Conservation (phyloP, 2,888 invertebrate species). For the Drosophila mettleri region DNA sequence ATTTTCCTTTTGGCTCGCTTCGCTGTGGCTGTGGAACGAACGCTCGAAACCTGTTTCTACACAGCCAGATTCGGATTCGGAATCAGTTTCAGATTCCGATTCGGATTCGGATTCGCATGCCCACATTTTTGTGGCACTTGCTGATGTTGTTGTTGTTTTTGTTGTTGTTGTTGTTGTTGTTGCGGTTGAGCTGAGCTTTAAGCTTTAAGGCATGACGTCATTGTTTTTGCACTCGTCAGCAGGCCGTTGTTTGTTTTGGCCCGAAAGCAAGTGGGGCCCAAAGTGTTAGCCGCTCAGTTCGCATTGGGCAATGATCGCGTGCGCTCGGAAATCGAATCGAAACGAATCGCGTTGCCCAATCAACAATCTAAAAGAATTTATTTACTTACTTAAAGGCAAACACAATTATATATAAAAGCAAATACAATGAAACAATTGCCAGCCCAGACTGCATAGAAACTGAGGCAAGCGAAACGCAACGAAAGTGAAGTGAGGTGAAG, state of each 20-base stretch:
- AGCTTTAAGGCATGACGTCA: constrained; percentile 78
- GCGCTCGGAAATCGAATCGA: constrained; percentile 60
- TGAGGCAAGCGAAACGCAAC: constrained; percentile 38
- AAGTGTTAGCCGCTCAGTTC: constrained; percentile 71
- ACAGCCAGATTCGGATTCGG: constrained; percentile 69
- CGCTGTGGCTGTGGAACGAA: constrained; percentile 67
- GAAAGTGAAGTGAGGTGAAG: constrained; percentile 37
- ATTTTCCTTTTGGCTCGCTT: constrained; percentile 77
- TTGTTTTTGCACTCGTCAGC: constrained; percentile 60
- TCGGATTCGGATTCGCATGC: constrained; percentile 65
- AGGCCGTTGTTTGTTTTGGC: constrained; percentile 53
- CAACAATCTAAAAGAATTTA: constrained; percentile 39
- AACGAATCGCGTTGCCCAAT: constrained; percentile 25
- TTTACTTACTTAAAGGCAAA: constrained; percentile 9
- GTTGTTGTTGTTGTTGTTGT: constrained; percentile 35
- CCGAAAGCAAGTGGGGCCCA: constrained; percentile 54
- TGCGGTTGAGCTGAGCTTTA: constrained; percentile 54
- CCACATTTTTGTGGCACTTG: constrained; percentile 59
- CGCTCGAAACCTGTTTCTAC: constrained; percentile 70
- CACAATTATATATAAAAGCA: background rate
- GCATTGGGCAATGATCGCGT: constrained; percentile 78
- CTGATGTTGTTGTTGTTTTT: constrained; percentile 32
- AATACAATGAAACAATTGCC: constrained; percentile 49
- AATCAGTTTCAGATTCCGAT: constrained; percentile 72
- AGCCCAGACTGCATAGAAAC: constrained; percentile 35